Evolutionary conservation across 2,888 invertebrate genomes (phyloP), one percentile per base, ranked within the genome.

Genomic region (Thelaira solivaga): DNA sequence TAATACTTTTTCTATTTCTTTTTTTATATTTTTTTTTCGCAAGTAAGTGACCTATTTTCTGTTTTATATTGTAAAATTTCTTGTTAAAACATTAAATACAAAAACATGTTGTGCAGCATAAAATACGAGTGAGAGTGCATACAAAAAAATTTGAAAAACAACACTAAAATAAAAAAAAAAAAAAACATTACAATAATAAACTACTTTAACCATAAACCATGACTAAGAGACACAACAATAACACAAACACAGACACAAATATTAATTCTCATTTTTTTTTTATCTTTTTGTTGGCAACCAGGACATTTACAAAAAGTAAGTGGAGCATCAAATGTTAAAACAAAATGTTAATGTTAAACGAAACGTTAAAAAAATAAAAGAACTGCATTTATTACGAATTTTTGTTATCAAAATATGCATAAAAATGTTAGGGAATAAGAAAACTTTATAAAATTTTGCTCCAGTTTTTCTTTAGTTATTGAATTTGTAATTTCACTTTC

Each of bases 171-270:
- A 39, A 7, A 49, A 2, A 34, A 13, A 7, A 36, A 7, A n/a
- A 45, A 55, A 72, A 67, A 45, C 16, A 24, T 53, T 53, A 39
- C 36, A 61, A 67, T 49, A 74, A 67, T 65, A 67, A 74, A 74
- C 41, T 59, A 51, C 59, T 67, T 74, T 61, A 64, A 57, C 62
- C 18, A 45, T 51, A 68, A 51, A 69, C 43, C 64, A 57, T 53
- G 68, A 45, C 77, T 57, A 49, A 68, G 18, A 59, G 34, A 53
- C 69, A n/a, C n/a, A 49, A 18, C 59, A 59, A 49, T 68, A 55
- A 49, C 11, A 59, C 47, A 57, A 34, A 34, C 16, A 41, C 39
- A 2, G 0, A 53, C 0, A 69, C 3, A 47, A 34, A n/a, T 3
- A 26, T 31, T n/a, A n/a, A n/a, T n/a, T n/a, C n/a, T n/a, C n/a